These are phyloP conservation scores for Atethmia centrago DNA, from an alignment of 2,888 invertebrate genomes.

Conservation along the genomic window DNA sequence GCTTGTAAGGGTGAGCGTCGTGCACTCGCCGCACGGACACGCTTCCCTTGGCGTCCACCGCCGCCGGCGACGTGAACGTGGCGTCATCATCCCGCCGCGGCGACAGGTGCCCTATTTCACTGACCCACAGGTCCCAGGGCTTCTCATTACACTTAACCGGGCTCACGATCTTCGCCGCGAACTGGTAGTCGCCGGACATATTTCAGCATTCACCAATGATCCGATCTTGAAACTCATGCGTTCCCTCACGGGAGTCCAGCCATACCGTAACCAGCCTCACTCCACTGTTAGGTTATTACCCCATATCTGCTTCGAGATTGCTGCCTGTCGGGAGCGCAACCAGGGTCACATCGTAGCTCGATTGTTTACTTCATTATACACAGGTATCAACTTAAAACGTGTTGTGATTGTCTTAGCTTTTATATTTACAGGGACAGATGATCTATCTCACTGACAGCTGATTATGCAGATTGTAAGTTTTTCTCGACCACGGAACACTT, in stretches of 20 bases:
- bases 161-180: conserved; percentile 85
- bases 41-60: conserved; percentile 78
- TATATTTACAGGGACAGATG: conserved; percentile 91
- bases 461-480: conserved; percentile 91
- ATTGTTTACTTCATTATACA: conserved; percentile 84
- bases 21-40: conserved; percentile 76
- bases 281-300: conserved; percentile 89
- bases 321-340: conserved; percentile 75
- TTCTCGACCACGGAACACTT: conserved; percentile 88
- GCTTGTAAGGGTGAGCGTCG: conserved; percentile 81
- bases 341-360: conserved; percentile 84
- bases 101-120: conserved; percentile 87
- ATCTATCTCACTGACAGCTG: conserved; percentile 91
- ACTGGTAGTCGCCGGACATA: conserved; percentile 87
- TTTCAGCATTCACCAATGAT: conserved; percentile 78
- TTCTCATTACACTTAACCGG: conserved; percentile 88
- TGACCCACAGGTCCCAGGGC: conserved; percentile 89
- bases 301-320: conserved; percentile 83
- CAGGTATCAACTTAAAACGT: conserved; percentile 80
- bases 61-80: conserved; percentile 78
- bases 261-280: conserved; percentile 84
- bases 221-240: conserved; percentile 74
- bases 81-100: conserved; percentile 84
- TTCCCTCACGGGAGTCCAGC: conserved; percentile 84
- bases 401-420: conserved; percentile 89